phyloP scores from a whole-genome alignment of 2,888 invertebrate species.

The Oscheius sp. region DNA sequence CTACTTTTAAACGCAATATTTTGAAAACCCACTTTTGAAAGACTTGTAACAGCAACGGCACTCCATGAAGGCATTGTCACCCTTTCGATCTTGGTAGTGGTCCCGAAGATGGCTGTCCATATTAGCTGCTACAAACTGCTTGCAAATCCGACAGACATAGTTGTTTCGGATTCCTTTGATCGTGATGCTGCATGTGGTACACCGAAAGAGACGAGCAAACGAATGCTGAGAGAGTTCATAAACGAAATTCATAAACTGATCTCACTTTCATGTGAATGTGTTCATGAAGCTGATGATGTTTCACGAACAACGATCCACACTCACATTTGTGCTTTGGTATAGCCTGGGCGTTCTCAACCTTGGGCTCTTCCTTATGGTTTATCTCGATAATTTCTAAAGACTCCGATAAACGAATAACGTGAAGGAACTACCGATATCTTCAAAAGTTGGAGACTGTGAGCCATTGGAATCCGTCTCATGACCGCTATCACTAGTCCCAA shows the following conservation, averaged over 20 bases:
- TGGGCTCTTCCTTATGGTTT: not conserved
- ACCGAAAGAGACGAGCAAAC: conserved; percentile 13
- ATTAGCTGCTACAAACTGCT: conserved; percentile 17
- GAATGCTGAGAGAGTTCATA: conserved; percentile 9
- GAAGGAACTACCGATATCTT: not conserved
- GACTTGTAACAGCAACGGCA: conserved; percentile 37
- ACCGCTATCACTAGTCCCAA: conserved; percentile 17
- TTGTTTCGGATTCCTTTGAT: conserved; percentile 28
- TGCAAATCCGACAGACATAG: conserved; percentile 33
- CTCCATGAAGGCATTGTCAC: conserved; percentile 35
- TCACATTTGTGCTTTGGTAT: conserved; percentile 15
- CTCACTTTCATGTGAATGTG: conserved; percentile 22
- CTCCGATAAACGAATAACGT: not conserved
- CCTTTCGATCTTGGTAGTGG: conserved; percentile 35
- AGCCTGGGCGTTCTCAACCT: not conserved
- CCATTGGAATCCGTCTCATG: conserved; percentile 28
- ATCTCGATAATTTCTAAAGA: not conserved
- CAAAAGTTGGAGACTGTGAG: conserved; percentile 18
- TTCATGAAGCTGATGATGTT: conserved; percentile 26
- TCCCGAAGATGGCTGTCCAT: conserved; percentile 27
- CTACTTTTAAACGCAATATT: not conserved
- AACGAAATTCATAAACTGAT: not conserved
- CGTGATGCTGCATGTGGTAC: conserved; percentile 19
- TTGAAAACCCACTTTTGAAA: conserved; percentile 31
- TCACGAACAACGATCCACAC: conserved; percentile 23